phyloP scores from a whole-genome alignment of 2,797 vertebrate genomes.

The Lacerta viridis region DNA sequence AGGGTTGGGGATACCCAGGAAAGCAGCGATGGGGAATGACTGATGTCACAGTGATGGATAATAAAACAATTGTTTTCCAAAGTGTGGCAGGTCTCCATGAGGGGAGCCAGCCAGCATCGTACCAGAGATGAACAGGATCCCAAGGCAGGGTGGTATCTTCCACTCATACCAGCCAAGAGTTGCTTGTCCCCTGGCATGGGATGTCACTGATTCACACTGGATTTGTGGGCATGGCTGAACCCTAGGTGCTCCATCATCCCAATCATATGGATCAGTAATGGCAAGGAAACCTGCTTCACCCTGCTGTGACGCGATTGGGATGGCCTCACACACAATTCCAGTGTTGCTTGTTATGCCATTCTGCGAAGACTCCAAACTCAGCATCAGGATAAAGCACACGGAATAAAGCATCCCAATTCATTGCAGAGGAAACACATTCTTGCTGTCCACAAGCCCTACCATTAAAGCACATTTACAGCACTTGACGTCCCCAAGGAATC shows the following conservation, averaged over 20 bases:
- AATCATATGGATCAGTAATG: neutral
- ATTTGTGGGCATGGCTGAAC: neutral
- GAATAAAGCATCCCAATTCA: neutral
- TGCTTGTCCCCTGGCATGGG: neutral
- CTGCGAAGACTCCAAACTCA: neutral
- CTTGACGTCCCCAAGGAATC: no score
- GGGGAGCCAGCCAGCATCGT: no score
- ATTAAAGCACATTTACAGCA: no score
- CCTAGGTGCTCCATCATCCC: neutral
- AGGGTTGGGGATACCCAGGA: accelerated
- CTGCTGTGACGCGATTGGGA: neutral
- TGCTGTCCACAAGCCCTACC: no score
- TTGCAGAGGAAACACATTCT: neutral
- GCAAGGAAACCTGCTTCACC: neutral
- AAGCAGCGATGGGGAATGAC: neutral
- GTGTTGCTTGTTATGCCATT: neutral
- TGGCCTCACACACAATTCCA: neutral
- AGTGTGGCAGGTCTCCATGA: neutral
- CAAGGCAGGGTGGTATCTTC: neutral
- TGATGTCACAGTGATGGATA: neutral
- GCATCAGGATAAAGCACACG: neutral
- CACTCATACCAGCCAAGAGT: neutral
- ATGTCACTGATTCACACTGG: neutral
- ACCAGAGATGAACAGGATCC: neutral
- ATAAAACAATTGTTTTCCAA: neutral